Evolutionary conservation across 2,113 vertebrate species (phyloP), one percentile per base, ranked within the genome.

Genomic region (Campylorhamphus procurvoides): DNA sequence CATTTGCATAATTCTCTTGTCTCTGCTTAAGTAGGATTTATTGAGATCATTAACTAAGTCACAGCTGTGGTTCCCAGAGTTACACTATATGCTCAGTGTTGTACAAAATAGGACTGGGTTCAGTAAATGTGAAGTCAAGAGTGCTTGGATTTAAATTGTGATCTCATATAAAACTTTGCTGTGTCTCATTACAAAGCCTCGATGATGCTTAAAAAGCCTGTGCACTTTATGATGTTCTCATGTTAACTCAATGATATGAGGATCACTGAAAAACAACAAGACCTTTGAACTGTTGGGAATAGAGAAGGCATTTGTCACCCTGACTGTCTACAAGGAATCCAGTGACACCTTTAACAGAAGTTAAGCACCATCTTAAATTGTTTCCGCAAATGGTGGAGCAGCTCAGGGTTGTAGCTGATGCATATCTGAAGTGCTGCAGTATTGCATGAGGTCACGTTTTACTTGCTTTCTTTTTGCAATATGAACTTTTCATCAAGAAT

Each of bases 11-110:
- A 98, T 98, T 98, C 88, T 97, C 96, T 97, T 97, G 96, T 98
- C 97, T 97, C 95, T 97, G 93, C 96, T 97, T 97, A 98, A 98
- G 98, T 97, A 97, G 98, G 97, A 98, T 98, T 98, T 98, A 98
- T 98, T 97, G 98, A 97, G 96, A 97, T 98, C 96, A 87, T 98
- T 98, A 98, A 98, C 93, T 93, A 95, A 98, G 97, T 96, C 97
- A 97, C 97, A 98, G 97, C 97, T 98, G 97, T 97, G 97, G 94
- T 98, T 98, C 98, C 96, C 66, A 92, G 97, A 97, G 97, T 97
- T 97, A 92, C 94, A 95, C 96, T 97, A 44, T 92, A 87, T 87
- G 95, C 96, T 97, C 96, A 94, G 82, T 89, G 91, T 97, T 96
- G 93, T 97, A 97, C 94, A 95, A 97, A 98, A 97, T 95, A 90